Evolutionary conservation across 2,888 invertebrate species (phyloP), one percentile per base, ranked within the genome.

Genomic region (Seira sanloemensis): DNA sequence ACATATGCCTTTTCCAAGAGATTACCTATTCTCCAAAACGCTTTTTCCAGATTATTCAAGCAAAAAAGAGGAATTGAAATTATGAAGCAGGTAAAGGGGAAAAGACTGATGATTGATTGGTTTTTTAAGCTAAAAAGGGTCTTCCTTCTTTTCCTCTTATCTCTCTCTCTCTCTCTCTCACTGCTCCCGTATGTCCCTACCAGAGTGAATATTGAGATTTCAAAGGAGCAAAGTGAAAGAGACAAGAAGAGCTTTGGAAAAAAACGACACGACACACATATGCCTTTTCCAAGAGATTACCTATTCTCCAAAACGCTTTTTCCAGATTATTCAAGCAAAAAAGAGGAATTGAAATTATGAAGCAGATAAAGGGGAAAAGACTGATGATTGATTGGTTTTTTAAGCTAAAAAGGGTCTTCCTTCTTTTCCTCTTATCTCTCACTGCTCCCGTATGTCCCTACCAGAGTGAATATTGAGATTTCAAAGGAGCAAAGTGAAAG

Each of bases 371-470:
- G 83, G 83, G 83, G 83, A 37, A 73, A 77, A 68, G n/a, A 12
- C 21, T 83, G 83, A 83, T 83, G 83, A 83, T 83, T 83, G 83
- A 83, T 83, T 83, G 83, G 83, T 78, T 83, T 83, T 83, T 83
- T 83, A 83, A 74, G 83, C 83, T 83, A 83, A 83, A 78, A 83
- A 68, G 83, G 83, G 72, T 77, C 72, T 37, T 82, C 77, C 67
- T 82, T 76, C 18, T 7, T 4, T 69, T 54, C 68, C 65, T 67
- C 18, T 68, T 81, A 71, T 81, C 65, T 67, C 18, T 68, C 75
- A 71, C 75, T 69, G 69, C 81, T 74, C 74, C 16, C 50, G 50
- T 50, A 18, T 50, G 50, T 50, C 50, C 16, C n/a, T 50, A n/a
- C n/a, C n/a, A 50, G 12, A 50, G 50, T 50, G 50, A 12, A 50